A percentile compares a stretch with the other conserved stretches of the same genome.
phyloP scores from a whole-genome alignment of 2,113 vertebrate species.

The Ardeotis arabs region DNA sequence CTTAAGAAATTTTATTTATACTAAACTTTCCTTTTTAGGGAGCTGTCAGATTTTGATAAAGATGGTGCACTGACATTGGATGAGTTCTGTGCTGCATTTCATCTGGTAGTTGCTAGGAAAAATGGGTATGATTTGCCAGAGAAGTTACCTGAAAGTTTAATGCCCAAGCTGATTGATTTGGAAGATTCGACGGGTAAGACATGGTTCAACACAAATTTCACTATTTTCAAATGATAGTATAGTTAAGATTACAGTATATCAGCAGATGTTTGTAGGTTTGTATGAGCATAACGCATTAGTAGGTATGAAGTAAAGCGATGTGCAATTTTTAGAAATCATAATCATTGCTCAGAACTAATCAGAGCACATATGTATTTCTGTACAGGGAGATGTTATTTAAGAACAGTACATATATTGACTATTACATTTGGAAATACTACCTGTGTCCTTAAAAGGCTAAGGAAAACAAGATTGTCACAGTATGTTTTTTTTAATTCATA shows the following conservation, averaged over 20 bases:
- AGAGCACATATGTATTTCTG: not conserved
- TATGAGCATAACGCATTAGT: not conserved
- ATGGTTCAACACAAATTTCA: not conserved
- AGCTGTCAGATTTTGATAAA: constrained; percentile 99
- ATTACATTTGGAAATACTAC: not conserved
- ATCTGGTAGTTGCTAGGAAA: constrained; percentile 97
- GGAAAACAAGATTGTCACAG: not conserved
- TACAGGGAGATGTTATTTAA: not conserved
- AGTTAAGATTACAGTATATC: not conserved
- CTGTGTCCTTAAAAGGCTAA: not conserved
- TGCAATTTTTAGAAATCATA: not conserved
- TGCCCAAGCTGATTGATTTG: constrained; percentile 99
- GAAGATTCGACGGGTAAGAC: constrained; percentile 92
- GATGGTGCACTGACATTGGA: constrained; percentile 96
- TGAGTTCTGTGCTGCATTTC: constrained; percentile 98
- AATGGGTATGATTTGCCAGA: constrained; percentile 98
- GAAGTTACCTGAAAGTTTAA: constrained; percentile 97
- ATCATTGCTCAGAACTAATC: not conserved
- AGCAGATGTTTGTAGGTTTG: not conserved
- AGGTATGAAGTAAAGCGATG: not conserved
- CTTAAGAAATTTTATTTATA: constrained; percentile 43
- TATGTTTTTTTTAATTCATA: not conserved
- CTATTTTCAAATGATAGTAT: not conserved
- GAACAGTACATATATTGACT: not conserved
- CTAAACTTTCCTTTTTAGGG: constrained; percentile 81